A percentile compares a stretch with the other conserved stretches of the same genome.
phyloP scores from a whole-genome alignment of 2,113 vertebrate species.

The Phycodurus eques region DNA sequence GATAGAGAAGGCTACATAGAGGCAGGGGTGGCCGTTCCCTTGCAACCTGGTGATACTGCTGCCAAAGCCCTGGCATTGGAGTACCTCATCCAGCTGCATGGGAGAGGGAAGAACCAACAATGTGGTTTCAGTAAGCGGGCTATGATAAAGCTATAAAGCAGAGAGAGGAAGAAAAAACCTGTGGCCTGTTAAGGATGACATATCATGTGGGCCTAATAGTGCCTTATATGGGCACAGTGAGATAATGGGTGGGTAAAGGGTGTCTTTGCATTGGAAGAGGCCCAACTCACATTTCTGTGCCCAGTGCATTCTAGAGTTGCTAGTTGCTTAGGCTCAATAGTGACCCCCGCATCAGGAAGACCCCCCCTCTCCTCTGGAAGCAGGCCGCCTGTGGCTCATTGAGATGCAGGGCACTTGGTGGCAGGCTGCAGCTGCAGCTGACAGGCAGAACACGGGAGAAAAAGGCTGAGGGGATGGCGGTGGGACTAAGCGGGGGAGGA shows the following conservation, averaged over 20 bases:
- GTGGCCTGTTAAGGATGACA: slow-evolving; percentile 45
- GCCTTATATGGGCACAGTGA: slow-evolving; percentile 39
- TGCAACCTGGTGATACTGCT: slow-evolving; percentile 75
- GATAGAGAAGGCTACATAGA: slow-evolving; percentile 62
- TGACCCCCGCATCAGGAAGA: slow-evolving; percentile 71
- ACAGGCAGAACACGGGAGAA: slow-evolving; percentile 71
- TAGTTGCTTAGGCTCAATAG: slow-evolving; percentile 38
- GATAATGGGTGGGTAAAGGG: slow-evolving; percentile 22
- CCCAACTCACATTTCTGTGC: slow-evolving; percentile 25
- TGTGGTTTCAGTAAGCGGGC: slow-evolving; percentile 30
- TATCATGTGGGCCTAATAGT: slow-evolving; percentile 44
- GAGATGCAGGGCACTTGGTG: slow-evolving; percentile 78
- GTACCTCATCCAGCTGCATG: slow-evolving; percentile 70
- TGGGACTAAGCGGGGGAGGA: slow-evolving; percentile 51
- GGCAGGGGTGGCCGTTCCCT: slow-evolving; percentile 52
- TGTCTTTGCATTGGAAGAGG: background rate
- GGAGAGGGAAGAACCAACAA: slow-evolving; percentile 52
- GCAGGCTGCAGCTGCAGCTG: slow-evolving; percentile 80
- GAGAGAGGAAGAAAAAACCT: slow-evolving; percentile 26
- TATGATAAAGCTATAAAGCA: slow-evolving; percentile 33
- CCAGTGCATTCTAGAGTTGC: slow-evolving; percentile 23
- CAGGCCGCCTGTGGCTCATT: slow-evolving; percentile 72
- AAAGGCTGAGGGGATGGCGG: slow-evolving; percentile 60
- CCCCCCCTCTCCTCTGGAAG: slow-evolving; percentile 65
- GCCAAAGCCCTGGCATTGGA: slow-evolving; percentile 65